Conservation (phyloP, 2,888 invertebrate genomes). For the Gymnoscelis rufifasciata region DNA sequence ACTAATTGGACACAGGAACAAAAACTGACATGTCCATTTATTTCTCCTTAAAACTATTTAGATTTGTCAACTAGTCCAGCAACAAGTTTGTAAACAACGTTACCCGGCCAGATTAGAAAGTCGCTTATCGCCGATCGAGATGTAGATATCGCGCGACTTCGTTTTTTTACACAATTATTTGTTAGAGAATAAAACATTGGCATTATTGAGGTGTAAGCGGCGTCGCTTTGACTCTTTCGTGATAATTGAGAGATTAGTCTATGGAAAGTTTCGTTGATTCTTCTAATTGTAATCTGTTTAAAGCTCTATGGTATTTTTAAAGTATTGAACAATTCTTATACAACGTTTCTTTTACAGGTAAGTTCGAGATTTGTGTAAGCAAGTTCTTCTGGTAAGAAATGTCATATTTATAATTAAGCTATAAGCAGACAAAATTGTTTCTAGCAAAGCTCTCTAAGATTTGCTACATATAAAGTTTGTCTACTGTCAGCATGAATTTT, state of each 20-base stretch:
- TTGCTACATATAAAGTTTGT: too few relatives aligned
- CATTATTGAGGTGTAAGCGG: slow-evolving; percentile 19
- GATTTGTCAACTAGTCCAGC: slow-evolving; percentile 57
- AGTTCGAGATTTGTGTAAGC: too few relatives aligned
- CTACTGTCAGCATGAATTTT: too few relatives aligned
- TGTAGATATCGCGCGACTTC: slow-evolving; percentile 57
- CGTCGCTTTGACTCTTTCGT: slow-evolving; percentile 19
- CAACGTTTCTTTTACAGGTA: too few relatives aligned
- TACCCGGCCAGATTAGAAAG: slow-evolving; percentile 69
- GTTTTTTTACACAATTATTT: slow-evolving; percentile 46
- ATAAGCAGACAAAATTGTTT: too few relatives aligned
- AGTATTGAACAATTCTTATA: too few relatives aligned
- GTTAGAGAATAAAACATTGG: slow-evolving; percentile 25
- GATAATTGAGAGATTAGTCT: slow-evolving; percentile 11
- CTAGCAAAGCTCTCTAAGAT: too few relatives aligned
- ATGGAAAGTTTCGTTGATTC: neutral
- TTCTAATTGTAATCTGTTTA: too few relatives aligned
- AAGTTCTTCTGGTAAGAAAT: too few relatives aligned
- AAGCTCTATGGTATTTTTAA: too few relatives aligned
- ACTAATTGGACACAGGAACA: neutral
- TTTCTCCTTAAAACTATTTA: slow-evolving; percentile 15
- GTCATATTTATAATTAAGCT: too few relatives aligned
- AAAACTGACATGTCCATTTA: neutral
- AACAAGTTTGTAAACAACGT: slow-evolving; percentile 65
- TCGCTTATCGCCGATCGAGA: slow-evolving; percentile 61